Base-by-base conservation (phyloP, 1,140 invertebrate genomes). In the Augochlora pura region DNA sequence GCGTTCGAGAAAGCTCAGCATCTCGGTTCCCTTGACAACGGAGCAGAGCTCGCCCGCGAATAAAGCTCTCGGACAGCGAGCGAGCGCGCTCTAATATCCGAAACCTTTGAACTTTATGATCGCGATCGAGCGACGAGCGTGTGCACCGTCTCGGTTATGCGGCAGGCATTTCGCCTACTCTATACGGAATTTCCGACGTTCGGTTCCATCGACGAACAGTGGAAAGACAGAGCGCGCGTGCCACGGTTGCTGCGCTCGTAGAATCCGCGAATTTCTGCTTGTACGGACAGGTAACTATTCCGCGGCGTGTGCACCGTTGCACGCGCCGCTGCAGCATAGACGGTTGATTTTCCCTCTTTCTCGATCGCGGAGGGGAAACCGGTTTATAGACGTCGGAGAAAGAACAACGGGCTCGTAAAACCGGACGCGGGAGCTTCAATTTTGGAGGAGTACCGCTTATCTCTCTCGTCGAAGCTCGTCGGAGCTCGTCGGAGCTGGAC, bases 371-470 rank as follows among this genome's bases (percentile, higher is more conserved):
- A 4, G 23, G 32, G n/a, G 49, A 18, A 80, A 82, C 70, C 71
- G 77, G 81, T 80, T 82, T 82, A 69, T 46, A 82, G 64, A 65
- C 60, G 71, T 49, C 7, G 21, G 54, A 57, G 49, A 70, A 80
- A 60, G 65, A 65, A 70, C 69, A 83, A 81, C 79, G 60, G 63
- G 54, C 32, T 73, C 46, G 65, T 78, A 62, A 84, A 82, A 42
- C 38, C 57, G 42, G 42, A 83, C 68, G 59, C 80, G 63, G 54
- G 23, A 82, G 64, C 74, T 82, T 82, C 42, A 73, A 81, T 81
- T 84, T 82, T 74, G 54, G 46, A 46, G 27, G 46, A 83, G 49
- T 14, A 25, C 52, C 62, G 57, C 52, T 78, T 82, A 67, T 80
- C 75, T 72, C 25, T 2, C 63, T 8, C 71, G 23, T 59, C 69